Base-by-base conservation (phyloP, 2,113 vertebrate species). In the Podilymbus podiceps region DNA sequence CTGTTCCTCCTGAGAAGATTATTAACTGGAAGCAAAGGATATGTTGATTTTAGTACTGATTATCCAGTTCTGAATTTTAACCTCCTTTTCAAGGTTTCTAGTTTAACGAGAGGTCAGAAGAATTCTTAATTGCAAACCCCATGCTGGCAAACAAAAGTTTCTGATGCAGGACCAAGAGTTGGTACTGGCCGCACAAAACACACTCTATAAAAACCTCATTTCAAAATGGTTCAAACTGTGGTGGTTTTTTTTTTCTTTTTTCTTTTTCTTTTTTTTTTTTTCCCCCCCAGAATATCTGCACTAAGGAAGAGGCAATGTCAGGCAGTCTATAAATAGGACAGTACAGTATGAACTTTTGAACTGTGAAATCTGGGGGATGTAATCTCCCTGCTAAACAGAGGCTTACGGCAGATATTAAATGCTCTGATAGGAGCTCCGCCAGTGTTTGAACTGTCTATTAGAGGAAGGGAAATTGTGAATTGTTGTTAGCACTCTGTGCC, bases 361-460 rank as follows among this genome's bases (percentile, higher is more conserved):
- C 95, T 96, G 96, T 95, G 94, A 97, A 96, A 96, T 95, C 95
- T 95, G 83, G 89, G 96, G 96, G 90, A 96, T 95, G 93, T 98
- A 98, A 97, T 96, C 96, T 98, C 98, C 95, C 97, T 94, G 92
- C 92, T 96, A 96, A 98, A 98, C 90, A 96, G 92, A 95, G 89
- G 80, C 93, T 97, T 97, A 97, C 87, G 91, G 89, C 75, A 84
- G 97, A 95, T 91, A 97, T 85, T 94, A 97, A 97, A 96, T 95
- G 82, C 90, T 84, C 75, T 63, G 93, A 95, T 90, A 95, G 73
- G 73, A 96, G 92, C 33, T 31, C 89, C 14, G 2, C 59, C 63
- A 85, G 85, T 64, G 72, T 81, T 88, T 50, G 84, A 94, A 82
- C 82, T 90, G 90, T 78, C 88, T 88, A 25, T 24, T 87, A 95